Evolutionary conservation across 2,113 vertebrate genomes (phyloP), one percentile per base, ranked within the genome.

Genomic region (Fregetta grallaria): DNA sequence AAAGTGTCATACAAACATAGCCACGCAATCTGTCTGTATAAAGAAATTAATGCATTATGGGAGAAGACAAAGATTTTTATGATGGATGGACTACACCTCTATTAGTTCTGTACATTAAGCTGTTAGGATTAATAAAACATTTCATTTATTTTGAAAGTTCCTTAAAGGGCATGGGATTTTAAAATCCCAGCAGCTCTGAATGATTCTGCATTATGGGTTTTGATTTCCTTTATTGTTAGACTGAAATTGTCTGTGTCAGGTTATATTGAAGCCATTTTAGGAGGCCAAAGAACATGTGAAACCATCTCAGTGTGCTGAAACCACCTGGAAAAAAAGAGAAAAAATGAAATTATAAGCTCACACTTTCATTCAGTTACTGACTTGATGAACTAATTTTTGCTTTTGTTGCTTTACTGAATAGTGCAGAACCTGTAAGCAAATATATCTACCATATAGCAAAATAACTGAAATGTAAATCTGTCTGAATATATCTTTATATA

Each of bases 71-170:
- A 91, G 95, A 94, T 92, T 95, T 94, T 95, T 90, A 90, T 95
- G 94, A 96, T 95, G 76, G 82, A 95, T 95, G 76, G 79, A 83
- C 88, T 93, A 96, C 66, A 85, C 73, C n/a, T 95, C 80, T 95
- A 94, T 91, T 96, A 96, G 89, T 95, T 95, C 92, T 97, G 86
- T 95, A 90, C 90, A 94, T 97, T 96, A 88, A 91, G 77, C 66
- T 94, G 82, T 94, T 96, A 92, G 71, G 95, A 97, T 94, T 92
- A 97, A 96, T 94, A 96, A 93, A 97, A 71, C 70, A 83, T 94
- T 96, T 93, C 65, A 94, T 96, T 93, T 94, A 85, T 96, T 97
- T 95, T 91, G 63, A 80, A 97, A 94, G 82, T 96, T 94, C 74
- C 79, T 96, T 89, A 93, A 95, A 95, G 76, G 53, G 75, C 89